Evolutionary conservation across 2,888 invertebrate species (phyloP).

Genomic region (Leptinotarsa juncta): DNA sequence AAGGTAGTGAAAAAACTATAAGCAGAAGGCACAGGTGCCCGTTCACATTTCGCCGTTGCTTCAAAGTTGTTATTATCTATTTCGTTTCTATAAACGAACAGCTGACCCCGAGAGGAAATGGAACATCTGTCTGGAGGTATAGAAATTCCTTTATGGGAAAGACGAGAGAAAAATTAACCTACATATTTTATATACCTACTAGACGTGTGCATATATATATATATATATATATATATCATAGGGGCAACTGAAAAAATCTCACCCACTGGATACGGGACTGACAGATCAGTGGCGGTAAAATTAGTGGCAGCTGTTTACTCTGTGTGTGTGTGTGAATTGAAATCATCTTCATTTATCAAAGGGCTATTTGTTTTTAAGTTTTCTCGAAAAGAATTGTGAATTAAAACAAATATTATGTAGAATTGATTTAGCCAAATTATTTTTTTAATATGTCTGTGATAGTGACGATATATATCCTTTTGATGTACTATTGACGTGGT

Average conservation of each 20-base stretch:
- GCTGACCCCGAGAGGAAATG: slow-evolving; percentile 49
- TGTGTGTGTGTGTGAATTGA: background rate
- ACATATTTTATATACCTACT: slow-evolving; percentile 11
- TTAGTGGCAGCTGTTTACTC: background rate
- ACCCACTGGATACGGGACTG: background rate
- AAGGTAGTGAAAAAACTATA: slow-evolving; percentile 12
- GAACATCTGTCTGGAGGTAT: slow-evolving; percentile 47
- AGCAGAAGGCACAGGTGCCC: slow-evolving; percentile 24
- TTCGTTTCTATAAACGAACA: slow-evolving; percentile 49
- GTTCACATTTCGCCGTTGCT: slow-evolving; percentile 47
- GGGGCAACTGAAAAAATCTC: slow-evolving; percentile 1
- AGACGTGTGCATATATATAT: background rate
- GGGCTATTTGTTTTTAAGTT: background rate
- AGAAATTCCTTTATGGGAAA: slow-evolving; percentile 23
- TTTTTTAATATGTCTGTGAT: too few species aligned
- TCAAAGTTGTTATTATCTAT: slow-evolving; percentile 54
- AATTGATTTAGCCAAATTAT: too few species aligned
- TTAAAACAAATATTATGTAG: background rate
- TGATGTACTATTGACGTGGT: too few species aligned
- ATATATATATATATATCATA: slow-evolving; percentile 2
- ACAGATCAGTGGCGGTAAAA: slow-evolving; percentile 4
- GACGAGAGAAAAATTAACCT: slow-evolving; percentile 15
- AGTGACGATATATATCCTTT: too few species aligned
- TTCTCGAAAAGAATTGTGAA: background rate
- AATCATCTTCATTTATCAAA: background rate